These are phyloP conservation scores for Sitodiplosis mosellana DNA, from an alignment of 1,140 invertebrate species.

Conservation along the genomic window DNA sequence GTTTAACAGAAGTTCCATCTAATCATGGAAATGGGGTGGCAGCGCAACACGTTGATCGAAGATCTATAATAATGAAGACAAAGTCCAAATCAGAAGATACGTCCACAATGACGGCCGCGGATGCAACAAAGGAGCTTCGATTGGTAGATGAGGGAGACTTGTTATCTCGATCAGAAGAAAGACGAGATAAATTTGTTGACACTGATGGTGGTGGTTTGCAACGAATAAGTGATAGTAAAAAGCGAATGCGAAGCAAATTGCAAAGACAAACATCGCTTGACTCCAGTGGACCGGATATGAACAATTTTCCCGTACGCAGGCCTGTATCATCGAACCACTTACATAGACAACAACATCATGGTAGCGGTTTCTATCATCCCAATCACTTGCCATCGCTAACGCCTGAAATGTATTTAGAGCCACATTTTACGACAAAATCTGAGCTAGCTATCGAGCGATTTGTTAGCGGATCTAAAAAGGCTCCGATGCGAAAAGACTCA, in stretches of 20 bases:
- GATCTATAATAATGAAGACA: not conserved
- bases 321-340: slow-evolving; percentile 18
- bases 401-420: not conserved
- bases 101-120: not conserved
- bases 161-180: slow-evolving; percentile 3
- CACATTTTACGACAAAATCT: no score
- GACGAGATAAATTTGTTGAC: slow-evolving; percentile 1
- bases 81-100: slow-evolving; percentile 1
- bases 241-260: not conserved
- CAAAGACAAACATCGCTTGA: slow-evolving; percentile 3
- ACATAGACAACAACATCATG: slow-evolving; percentile 13
- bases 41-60: not conserved
- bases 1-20: not conserved
- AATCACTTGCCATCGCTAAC: not conserved
- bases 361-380: not conserved
- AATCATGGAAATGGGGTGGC: not conserved
- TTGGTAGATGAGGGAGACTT: not conserved
- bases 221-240: not conserved
- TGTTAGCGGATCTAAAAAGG: not conserved
- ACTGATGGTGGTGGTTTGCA: not conserved
- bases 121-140: not conserved
- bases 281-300: slow-evolving; percentile 5
- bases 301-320: slow-evolving; percentile 1
- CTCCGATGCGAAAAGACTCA: slow-evolving; percentile 31
- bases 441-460: not conserved